phyloP scores from a whole-genome alignment of 2,113 vertebrate genomes.

The Phoenicopterus ruber region DNA sequence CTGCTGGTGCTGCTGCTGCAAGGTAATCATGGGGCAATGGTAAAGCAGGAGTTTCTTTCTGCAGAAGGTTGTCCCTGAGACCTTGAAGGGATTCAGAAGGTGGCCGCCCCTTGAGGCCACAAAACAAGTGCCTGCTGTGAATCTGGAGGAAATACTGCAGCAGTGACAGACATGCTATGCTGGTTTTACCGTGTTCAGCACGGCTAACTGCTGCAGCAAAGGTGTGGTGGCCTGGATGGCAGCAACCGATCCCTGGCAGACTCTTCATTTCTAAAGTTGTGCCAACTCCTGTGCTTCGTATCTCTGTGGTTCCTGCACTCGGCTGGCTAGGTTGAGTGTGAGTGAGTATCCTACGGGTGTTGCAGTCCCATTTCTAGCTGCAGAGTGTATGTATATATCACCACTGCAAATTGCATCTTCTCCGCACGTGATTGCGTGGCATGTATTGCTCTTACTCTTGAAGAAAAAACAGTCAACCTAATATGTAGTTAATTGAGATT shows the following conservation, averaged over 20 bases:
- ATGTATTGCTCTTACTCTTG: background rate
- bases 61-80: background rate
- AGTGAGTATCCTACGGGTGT: background rate
- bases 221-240: background rate
- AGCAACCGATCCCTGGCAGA: background rate
- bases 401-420: background rate
- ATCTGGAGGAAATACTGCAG: background rate
- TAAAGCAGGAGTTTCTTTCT: background rate
- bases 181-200: background rate
- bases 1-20: background rate
- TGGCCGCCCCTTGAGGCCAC: background rate
- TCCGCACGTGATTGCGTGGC: fast-evolving
- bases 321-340: background rate
- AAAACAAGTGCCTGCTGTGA: background rate
- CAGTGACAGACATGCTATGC: background rate
- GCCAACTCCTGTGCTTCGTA: background rate
- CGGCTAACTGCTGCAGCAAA: background rate
- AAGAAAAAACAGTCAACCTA: background rate
- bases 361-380: background rate
- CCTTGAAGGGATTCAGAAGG: background rate
- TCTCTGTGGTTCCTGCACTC: background rate
- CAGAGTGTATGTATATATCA: background rate
- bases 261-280: background rate
- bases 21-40: background rate
- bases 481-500: background rate